phyloP scores from a whole-genome alignment of 2,888 invertebrate species.

The Deilephila elpenor region DNA sequence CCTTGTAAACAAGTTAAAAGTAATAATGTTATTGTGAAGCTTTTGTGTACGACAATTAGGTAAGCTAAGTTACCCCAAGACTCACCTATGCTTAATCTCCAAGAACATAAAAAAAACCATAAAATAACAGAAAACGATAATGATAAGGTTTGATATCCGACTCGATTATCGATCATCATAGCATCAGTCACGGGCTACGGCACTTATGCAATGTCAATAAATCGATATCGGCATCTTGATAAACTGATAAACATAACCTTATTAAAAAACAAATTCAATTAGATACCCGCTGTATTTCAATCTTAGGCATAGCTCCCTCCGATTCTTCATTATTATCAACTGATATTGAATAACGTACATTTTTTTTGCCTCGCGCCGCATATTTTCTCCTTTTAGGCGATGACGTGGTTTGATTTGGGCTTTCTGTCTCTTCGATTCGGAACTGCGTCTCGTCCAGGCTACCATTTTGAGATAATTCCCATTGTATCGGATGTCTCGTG shows the following conservation, averaged over 20 bases:
- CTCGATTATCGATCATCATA: slow-evolving; percentile 40
- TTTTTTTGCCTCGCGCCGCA: slow-evolving; percentile 60
- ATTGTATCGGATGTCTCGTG: slow-evolving; percentile 78
- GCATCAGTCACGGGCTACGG: background rate
- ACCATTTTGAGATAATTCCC: slow-evolving; percentile 74
- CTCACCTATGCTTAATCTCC: background rate
- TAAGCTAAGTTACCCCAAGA: background rate
- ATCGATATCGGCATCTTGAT: slow-evolving; percentile 37
- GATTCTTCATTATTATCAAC: slow-evolving; percentile 62
- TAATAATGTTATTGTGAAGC: background rate
- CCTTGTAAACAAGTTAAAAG: background rate
- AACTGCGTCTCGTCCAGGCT: slow-evolving; percentile 63
- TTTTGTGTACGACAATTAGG: background rate
- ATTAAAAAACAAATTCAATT: slow-evolving; percentile 46
- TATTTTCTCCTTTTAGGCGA: slow-evolving; percentile 63
- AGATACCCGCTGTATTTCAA: slow-evolving; percentile 75
- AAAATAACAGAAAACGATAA: background rate
- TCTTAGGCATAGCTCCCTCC: slow-evolving; percentile 64
- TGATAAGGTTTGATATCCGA: slow-evolving; percentile 12
- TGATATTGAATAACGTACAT: slow-evolving; percentile 76
- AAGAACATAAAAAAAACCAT: background rate
- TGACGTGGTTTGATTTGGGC: slow-evolving; percentile 48
- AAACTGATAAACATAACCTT: slow-evolving; percentile 48
- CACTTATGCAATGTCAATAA: slow-evolving; percentile 2
- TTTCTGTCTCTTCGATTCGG: slow-evolving; percentile 60